Conservation (phyloP, 1,140 invertebrate species). For the Subanguina moxae region DNA sequence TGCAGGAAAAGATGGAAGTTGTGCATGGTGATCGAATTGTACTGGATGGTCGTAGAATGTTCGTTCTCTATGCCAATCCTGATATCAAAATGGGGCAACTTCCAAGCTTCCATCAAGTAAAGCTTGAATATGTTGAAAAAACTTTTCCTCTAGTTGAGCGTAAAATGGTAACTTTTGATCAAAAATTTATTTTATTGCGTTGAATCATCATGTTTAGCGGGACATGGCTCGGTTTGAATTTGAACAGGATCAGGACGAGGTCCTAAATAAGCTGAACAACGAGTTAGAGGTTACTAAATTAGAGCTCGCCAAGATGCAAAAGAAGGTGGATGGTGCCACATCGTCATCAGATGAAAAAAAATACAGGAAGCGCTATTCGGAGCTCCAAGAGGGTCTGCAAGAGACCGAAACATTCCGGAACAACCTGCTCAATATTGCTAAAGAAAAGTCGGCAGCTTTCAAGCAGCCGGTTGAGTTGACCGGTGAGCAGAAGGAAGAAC, state of each 20-base stretch:
- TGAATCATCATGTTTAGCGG: too few relatives aligned
- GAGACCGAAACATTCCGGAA: background rate
- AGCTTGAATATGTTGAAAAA: conserved; percentile 1
- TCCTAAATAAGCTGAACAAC: background rate
- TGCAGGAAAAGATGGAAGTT: background rate
- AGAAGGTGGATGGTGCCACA: background rate
- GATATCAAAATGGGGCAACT: too few relatives aligned
- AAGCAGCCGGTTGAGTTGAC: background rate
- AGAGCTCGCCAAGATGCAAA: background rate
- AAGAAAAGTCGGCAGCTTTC: background rate
- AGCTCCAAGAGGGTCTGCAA: background rate
- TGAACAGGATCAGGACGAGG: background rate
- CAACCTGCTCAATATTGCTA: background rate
- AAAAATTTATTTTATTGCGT: too few relatives aligned
- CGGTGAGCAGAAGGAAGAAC: background rate
- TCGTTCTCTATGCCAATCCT: background rate
- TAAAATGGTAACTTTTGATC: too few relatives aligned
- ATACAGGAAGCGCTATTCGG: background rate
- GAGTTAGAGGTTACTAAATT: background rate
- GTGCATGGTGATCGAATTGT: background rate
- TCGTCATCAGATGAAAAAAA: background rate
- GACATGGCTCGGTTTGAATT: background rate
- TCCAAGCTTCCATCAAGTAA: background rate
- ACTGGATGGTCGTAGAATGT: background rate
- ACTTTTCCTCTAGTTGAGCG: background rate